Base-by-base conservation (phyloP, 2,113 vertebrate species). In the Entomyzon cyanotis region DNA sequence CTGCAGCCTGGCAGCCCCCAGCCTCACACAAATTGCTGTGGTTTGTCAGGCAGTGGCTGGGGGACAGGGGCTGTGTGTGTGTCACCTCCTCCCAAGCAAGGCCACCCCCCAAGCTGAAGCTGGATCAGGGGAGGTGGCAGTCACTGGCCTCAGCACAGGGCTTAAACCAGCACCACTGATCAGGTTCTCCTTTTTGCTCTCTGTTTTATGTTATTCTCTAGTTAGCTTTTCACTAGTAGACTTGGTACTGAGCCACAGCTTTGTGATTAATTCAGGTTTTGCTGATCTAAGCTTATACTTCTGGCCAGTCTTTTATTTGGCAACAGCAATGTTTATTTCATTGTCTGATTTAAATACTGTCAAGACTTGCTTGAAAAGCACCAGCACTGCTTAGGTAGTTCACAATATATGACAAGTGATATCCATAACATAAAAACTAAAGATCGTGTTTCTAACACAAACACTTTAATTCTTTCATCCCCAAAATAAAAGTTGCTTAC, bases 251-350 rank as follows among this genome's bases (percentile, higher is more conserved):
- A 70, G 60, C 18, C 63, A 81, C 39, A 59, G 21, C n/a, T 84
- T 86, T 71, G 30, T 84, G 55, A 89, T 77, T 59, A 78, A 67
- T 74, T 94, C n/a, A 65, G 31, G 10, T 83, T 91, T 88, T 95
- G 59, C 71, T 63, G 50, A 81, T 84, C 46, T 46, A 60, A 50
- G 39, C 27, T 76, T 82, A 30, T 33, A 23, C 17, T 80, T 93
- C 41, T 80, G 20, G 25, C 64, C 55, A 41, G 27, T 62, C n/a
- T 85, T 46, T 65, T 53, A n/a, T 59, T 86, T 77, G 75, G 44
- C 59, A 81, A 35, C 31, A 84, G 25, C 35, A 65, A 16, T 24
- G 5, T 88, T 93, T 80, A 59, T 78, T 89, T 88, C 23, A 22
- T 52, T 88, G 60, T 39, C 63, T 77, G 44, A 59, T 84, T 95